Evolutionary conservation across 2,113 vertebrate genomes (phyloP).

Genomic region (Datnioides undecimradiatus): DNA sequence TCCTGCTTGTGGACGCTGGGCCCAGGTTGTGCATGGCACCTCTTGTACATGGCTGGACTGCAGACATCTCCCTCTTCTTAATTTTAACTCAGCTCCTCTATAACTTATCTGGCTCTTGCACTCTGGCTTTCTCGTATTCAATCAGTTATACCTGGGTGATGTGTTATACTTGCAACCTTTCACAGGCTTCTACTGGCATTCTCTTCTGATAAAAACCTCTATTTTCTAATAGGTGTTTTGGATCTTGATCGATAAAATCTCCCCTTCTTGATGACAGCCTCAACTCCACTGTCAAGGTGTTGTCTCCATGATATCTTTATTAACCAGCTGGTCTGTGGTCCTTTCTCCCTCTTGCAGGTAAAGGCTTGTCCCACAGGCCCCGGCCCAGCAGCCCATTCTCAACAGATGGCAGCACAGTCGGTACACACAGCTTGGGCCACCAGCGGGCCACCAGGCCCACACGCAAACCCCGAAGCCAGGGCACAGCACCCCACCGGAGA

Average conservation of each 20-base stretch:
- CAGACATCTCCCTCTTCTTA: constrained; percentile 8
- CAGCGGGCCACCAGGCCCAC: constrained; percentile 91
- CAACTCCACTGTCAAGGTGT: constrained; percentile 1
- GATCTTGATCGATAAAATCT: constrained; percentile 38
- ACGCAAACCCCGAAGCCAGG: constrained; percentile 94
- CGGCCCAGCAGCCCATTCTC: constrained; percentile 96
- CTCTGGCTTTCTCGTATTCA: constrained; percentile 41
- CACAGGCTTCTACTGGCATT: constrained; percentile 21
- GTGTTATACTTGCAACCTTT: constrained; percentile 19
- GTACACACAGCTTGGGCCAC: constrained; percentile 91
- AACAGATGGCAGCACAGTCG: constrained; percentile 92
- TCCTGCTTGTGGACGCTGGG: constrained; percentile 54
- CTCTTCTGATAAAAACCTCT: constrained; percentile 54
- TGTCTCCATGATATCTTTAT: constrained; percentile 46
- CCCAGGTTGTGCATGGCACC: constrained; percentile 67
- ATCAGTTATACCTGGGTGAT: constrained; percentile 41
- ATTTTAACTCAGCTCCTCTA: constrained; percentile 11
- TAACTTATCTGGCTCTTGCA: constrained; percentile 33
- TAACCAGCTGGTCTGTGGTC: constrained; percentile 45
- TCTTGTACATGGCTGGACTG: constrained; percentile 37
- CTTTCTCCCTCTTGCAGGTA: constrained; percentile 85
- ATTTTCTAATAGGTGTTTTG: constrained; percentile 44
- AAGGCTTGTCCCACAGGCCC: constrained; percentile 91
- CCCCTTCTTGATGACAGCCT: constrained; percentile 30
- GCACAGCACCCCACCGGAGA: constrained; percentile 90